Evolutionary conservation across 2,888 invertebrate species (phyloP), one percentile per base, ranked within the genome.

Genomic region (Callyntrura guangdongensis): DNA sequence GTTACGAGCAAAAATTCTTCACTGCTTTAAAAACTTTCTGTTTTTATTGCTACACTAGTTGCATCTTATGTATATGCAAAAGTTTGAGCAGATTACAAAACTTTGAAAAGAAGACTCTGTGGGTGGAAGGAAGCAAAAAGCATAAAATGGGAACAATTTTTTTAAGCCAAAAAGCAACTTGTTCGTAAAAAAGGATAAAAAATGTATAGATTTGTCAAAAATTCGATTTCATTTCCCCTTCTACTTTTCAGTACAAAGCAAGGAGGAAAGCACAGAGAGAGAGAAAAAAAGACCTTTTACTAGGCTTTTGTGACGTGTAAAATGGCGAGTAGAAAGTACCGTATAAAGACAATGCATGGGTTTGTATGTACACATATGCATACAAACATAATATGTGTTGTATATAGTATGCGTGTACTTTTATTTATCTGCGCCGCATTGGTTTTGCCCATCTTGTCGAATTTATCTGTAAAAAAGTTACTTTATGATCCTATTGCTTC

Each of bases 51-150:
- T 72, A 72, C 47, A 72, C 72, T 72, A 72, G 72, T 72, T 72
- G 72, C 72, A 72, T 72, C 47, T 47, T 20, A 9, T 69, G 69
- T 45, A n/a, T 36, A 79, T 56, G 36, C 53, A 79, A 79, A 77
- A 56, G n/a, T 79, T 79, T 79, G 22, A 27, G 22, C 79, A 79
- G 79, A 79, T 79, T 79, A 79, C 53, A 14, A 79, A 79, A 79
- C 53, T 79, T 79, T 53, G 17, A 14, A 74, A 36, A 49, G 49
- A 77, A 79, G 56, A 22, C 53, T 27, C 6, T 79, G 53, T 56
- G 22, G 9, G 36, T 36, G 36, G 36, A 6, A 36, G 6, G 36
- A 36, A 2, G 6, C 36, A 49, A 20, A 77, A 25, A 12, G 9
- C 53, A 79, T 79, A 36, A 79, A 79, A 79, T 79, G 56, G n/a